A percentile compares a stretch with the other conserved stretches of the same genome.
phyloP scores from a whole-genome alignment of 2,888 invertebrate species.

The Drosophila ustulata region DNA sequence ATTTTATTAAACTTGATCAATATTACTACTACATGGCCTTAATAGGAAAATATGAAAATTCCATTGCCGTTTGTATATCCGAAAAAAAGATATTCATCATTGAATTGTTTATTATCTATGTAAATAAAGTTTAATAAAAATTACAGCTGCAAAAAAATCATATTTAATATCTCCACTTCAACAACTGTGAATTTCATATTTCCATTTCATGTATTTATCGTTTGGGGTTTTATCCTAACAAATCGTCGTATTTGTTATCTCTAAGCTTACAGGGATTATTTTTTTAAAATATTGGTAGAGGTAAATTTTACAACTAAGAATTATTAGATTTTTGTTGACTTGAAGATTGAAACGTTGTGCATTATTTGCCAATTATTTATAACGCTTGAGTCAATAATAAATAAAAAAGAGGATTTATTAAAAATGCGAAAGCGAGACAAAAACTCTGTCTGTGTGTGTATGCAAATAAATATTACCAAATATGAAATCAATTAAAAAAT shows the following conservation, averaged over 20 bases:
- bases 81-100: too few species aligned
- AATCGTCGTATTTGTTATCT: background rate
- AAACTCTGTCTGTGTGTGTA: background rate
- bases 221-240: background rate
- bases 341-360: slow-evolving; percentile 1
- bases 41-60: too few species aligned
- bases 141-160: too few species aligned
- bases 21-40: too few species aligned
- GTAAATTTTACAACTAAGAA: background rate
- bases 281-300: background rate
- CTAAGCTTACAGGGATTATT: background rate
- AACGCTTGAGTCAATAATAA: slow-evolving; percentile 59
- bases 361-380: slow-evolving; percentile 55
- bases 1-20: too few species aligned
- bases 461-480: slow-evolving; percentile 68
- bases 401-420: slow-evolving; percentile 40
- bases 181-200: too few species aligned
- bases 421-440: background rate
- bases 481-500: slow-evolving; percentile 77
- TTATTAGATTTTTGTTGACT: slow-evolving; percentile 7
- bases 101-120: too few species aligned
- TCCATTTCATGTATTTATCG: background rate
- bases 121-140: too few species aligned
- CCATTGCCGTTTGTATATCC: too few species aligned
- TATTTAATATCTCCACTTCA: too few species aligned